Percentiles rank a stretch among this genome's conserved stretches.
Conservation (phyloP, 1,140 invertebrate genomes). For the Ridgeia piscesae region DNA sequence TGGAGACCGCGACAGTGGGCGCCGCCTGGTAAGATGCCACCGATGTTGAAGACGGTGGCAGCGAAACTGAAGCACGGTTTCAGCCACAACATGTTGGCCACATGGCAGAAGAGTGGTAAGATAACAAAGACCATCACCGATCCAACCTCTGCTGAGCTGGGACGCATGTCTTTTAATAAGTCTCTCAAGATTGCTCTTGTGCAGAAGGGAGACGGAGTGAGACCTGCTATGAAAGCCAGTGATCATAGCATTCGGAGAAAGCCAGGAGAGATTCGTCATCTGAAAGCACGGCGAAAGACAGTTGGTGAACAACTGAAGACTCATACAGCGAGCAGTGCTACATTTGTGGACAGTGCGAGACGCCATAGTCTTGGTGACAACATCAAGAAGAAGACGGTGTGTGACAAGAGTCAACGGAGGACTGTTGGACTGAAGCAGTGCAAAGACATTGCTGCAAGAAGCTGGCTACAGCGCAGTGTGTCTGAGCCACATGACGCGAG, state of each 20-base stretch:
- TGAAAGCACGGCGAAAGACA: not conserved
- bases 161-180: not conserved
- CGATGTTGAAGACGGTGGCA: not conserved
- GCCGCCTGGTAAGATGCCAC: not conserved
- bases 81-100: not conserved
- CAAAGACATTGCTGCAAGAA: not conserved
- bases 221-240: not conserved
- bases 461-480: not conserved
- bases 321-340: not conserved
- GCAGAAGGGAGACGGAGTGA: not conserved
- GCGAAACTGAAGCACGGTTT: not conserved
- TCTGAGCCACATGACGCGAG: not conserved
- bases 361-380: not conserved
- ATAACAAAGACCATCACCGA: not conserved
- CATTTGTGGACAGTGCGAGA: not conserved
- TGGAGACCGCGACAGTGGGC: not conserved
- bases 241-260: not conserved
- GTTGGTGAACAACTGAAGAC: not conserved
- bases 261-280: not conserved
- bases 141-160: not conserved
- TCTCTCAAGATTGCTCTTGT: not conserved
- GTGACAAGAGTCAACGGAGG: not conserved
- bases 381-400: not conserved
- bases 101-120: not conserved
- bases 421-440: not conserved